Percentiles rank a stretch among this genome's conserved stretches.
Evolutionary conservation across 92 coral and sea anemone species (phyloP).

Genomic region (Chrysogorgia sp.): DNA sequence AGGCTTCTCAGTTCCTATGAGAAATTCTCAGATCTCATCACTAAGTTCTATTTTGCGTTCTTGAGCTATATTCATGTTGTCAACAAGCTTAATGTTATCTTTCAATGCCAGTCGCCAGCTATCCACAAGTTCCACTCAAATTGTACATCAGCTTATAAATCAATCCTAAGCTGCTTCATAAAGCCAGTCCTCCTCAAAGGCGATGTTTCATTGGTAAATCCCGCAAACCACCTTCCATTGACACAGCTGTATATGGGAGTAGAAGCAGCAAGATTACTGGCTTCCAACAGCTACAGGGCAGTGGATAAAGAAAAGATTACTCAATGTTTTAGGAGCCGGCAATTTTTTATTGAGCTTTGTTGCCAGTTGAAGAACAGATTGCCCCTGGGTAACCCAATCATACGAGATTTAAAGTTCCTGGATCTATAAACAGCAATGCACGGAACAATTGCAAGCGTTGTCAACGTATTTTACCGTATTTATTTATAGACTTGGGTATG

Average conservation of each 20-base stretch:
- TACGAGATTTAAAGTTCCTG: constrained; percentile 14
- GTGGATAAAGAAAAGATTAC: constrained; percentile 16
- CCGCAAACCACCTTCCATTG: constrained; percentile 31
- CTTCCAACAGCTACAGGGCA: constrained; percentile 5
- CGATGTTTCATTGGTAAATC: constrained; percentile 6
- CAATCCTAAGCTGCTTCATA: constrained; percentile 27
- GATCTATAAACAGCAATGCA: constrained; percentile 25
- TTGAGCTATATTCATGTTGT: constrained; percentile 10
- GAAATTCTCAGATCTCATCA: constrained; percentile 18
- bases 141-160: constrained; percentile 29
- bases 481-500: no score
- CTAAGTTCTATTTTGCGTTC: constrained; percentile 27
- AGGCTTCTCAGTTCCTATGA: constrained; percentile 34
- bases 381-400: constrained; percentile 1
- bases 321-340: constrained; percentile 18
- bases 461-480: no score
- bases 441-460: constrained; percentile 29
- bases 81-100: constrained; percentile 32
- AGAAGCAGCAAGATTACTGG: constrained; percentile 28
- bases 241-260: constrained; percentile 20
- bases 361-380: constrained; percentile 26
- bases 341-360: constrained; percentile 32
- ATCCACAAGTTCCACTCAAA: constrained; percentile 28
- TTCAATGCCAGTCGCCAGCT: constrained; percentile 13
- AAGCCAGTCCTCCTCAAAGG: constrained; percentile 39